A percentile compares a stretch with the other conserved stretches of the same genome.
These are phyloP conservation scores for Raja brachyura DNA, from an alignment of 2,113 vertebrate genomes.

Conservation along the genomic window DNA sequence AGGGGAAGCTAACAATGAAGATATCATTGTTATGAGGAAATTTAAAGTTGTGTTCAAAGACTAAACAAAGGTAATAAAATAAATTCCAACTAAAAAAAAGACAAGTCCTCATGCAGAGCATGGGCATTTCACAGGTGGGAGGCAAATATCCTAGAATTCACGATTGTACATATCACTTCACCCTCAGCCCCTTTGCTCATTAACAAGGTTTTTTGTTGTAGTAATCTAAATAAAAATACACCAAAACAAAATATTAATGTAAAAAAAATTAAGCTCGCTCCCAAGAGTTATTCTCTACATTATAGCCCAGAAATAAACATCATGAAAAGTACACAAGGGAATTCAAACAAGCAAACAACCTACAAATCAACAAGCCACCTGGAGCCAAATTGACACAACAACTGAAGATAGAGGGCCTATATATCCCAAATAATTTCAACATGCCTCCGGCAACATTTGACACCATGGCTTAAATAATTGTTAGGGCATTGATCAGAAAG, in stretches of 20 bases:
- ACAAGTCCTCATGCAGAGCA: not conserved
- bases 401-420: not conserved
- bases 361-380: not conserved
- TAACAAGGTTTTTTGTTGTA: not conserved
- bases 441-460: too few relatives aligned
- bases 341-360: not conserved
- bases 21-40: not conserved
- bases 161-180: not conserved
- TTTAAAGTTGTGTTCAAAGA: not conserved
- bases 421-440: too few relatives aligned
- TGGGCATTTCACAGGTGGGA: not conserved
- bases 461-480: too few relatives aligned
- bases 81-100: not conserved
- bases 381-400: not conserved
- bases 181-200: not conserved
- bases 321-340: not conserved
- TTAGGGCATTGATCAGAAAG: too few relatives aligned
- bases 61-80: not conserved
- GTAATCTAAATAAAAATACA: not conserved
- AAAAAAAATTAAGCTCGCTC: not conserved
- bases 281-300: not conserved
- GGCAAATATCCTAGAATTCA: not conserved
- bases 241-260: not conserved
- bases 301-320: not conserved
- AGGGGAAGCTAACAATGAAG: not conserved